These are phyloP conservation scores for Typhlomys cinereus DNA, from an alignment of 2,113 vertebrate genomes.

Conservation along the genomic window DNA sequence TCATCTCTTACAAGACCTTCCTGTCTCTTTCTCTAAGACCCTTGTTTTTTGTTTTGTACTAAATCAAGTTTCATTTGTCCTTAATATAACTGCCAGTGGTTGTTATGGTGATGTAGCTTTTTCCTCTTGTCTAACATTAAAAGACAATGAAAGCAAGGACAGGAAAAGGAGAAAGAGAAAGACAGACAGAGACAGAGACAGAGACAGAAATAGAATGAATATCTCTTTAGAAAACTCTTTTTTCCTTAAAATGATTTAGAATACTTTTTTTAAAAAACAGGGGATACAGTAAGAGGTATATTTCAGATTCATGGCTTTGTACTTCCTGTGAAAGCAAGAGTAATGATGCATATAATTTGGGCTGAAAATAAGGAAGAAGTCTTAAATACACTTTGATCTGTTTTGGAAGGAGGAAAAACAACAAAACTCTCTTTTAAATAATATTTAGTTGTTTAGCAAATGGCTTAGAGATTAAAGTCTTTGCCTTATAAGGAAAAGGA, in stretches of 20 bases:
- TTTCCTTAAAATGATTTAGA: neutral
- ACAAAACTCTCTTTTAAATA: neutral
- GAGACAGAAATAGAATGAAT: neutral
- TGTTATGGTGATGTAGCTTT: neutral
- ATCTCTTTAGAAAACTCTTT: neutral
- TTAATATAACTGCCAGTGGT: neutral
- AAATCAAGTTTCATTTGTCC: neutral
- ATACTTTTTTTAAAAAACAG: neutral
- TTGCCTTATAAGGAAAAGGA: too few relatives aligned
- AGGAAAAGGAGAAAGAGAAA: neutral
- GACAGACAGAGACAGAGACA: neutral
- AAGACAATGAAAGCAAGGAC: neutral
- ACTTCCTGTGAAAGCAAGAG: neutral
- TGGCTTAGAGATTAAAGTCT: too few relatives aligned
- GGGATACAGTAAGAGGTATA: neutral
- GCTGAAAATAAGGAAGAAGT: accelerated
- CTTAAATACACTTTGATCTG: neutral
- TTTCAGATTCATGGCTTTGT: neutral
- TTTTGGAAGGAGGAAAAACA: neutral
- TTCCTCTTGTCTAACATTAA: neutral
- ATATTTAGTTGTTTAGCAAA: too few relatives aligned
- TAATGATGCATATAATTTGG: neutral
- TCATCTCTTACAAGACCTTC: neutral
- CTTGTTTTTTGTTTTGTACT: neutral
- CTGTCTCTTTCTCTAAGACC: neutral